Conservation (phyloP, 2,113 vertebrate species). For the Antechinus stuartii region DNA sequence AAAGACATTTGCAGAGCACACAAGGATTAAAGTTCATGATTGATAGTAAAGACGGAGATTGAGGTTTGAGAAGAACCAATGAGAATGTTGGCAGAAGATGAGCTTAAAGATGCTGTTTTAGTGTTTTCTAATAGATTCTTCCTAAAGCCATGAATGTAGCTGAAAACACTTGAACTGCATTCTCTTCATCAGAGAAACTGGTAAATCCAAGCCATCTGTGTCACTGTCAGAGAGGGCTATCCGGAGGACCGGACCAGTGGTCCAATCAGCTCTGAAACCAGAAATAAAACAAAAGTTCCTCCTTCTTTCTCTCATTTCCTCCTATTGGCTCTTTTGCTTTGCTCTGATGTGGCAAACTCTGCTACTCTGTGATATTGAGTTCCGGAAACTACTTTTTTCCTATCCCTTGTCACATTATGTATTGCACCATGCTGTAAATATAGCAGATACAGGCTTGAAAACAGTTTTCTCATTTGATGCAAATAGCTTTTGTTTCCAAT, state of each 20-base stretch:
- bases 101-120: too few species aligned
- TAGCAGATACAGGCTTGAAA: conserved; percentile 87
- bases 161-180: conserved; percentile 95
- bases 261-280: conserved; percentile 94
- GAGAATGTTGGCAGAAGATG: too few species aligned
- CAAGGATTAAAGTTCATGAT: too few species aligned
- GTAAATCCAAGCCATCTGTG: conserved; percentile 99
- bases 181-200: conserved; percentile 93
- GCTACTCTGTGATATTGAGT: conserved; percentile 89
- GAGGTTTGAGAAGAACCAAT: too few species aligned
- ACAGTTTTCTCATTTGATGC: conserved; percentile 94
- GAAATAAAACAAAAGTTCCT: conserved; percentile 85
- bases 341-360: conserved; percentile 91
- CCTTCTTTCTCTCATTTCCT: conserved; percentile 75
- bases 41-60: too few species aligned
- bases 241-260: conserved; percentile 99
- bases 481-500: conserved; percentile 92
- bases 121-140: conserved; percentile 72
- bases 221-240: conserved; percentile 97
- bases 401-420: conserved; percentile 87
- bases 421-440: conserved; percentile 87
- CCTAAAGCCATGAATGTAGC: conserved; percentile 98
- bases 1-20: too few species aligned
- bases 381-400: conserved; percentile 89
- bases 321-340: conserved; percentile 84